These are phyloP conservation scores for Mythimna lalbum DNA, from an alignment of 2,888 invertebrate genomes.

Conservation along the genomic window DNA sequence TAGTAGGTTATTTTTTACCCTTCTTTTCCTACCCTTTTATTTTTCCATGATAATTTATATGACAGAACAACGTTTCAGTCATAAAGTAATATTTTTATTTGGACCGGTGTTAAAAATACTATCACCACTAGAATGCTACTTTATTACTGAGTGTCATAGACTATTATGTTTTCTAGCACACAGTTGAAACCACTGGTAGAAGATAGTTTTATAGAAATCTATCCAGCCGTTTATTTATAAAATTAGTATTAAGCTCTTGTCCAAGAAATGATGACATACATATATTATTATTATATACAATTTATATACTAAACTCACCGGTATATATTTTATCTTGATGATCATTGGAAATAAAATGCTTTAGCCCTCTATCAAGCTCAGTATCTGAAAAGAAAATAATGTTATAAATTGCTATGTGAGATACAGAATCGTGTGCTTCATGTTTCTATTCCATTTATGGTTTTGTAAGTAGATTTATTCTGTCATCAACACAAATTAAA, in stretches of 20 bases:
- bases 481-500: not conserved
- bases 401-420: not conserved
- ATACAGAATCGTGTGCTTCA: not conserved
- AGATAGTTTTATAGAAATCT: not conserved
- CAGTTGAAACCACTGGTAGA: too few relatives aligned
- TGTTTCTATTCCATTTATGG: not conserved
- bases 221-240: not conserved
- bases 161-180: too few relatives aligned
- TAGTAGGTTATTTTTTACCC: too few relatives aligned
- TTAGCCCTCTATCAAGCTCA: not conserved
- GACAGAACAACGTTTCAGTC: too few relatives aligned
- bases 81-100: too few relatives aligned
- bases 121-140: too few relatives aligned
- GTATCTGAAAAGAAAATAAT: conserved; percentile 9
- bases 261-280: too few relatives aligned
- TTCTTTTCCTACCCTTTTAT: too few relatives aligned
- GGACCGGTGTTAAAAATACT: too few relatives aligned
- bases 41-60: too few relatives aligned
- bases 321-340: conserved; percentile 4
- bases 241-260: not conserved
- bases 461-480: not conserved
- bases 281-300: not conserved
- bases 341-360: not conserved
- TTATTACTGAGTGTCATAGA: too few relatives aligned
- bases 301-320: not conserved